Evolutionary conservation across 2,113 vertebrate species (phyloP).

Genomic region (Pelecanus crispus): DNA sequence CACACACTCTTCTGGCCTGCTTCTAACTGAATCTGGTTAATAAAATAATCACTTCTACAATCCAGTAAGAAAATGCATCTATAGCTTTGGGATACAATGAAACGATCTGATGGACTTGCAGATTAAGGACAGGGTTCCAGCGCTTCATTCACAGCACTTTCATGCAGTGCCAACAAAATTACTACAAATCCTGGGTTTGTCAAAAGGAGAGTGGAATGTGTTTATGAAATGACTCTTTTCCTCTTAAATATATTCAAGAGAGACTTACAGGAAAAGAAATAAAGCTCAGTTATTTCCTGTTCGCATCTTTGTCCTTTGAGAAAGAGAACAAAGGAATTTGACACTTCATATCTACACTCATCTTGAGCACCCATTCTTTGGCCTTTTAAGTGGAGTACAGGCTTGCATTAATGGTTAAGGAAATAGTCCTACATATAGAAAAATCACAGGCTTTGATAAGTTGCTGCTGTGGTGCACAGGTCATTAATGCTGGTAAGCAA

Average conservation of each 20-base stretch:
- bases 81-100: neutral
- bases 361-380: neutral
- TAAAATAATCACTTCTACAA: neutral
- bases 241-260: conserved; percentile 23
- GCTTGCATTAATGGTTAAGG: neutral
- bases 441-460: neutral
- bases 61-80: neutral
- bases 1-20: neutral
- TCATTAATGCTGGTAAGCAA: neutral
- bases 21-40: neutral
- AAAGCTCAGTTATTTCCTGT: conserved; percentile 38
- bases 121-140: neutral
- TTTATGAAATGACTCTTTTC: conserved; percentile 11
- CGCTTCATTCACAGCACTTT: neutral
- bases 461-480: neutral
- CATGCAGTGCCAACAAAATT: neutral
- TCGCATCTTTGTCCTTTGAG: conserved; percentile 3
- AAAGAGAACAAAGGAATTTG: neutral
- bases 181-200: neutral
- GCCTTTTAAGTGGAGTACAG: neutral
- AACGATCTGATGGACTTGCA: neutral
- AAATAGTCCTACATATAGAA: neutral
- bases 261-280: conserved; percentile 32
- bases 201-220: neutral
- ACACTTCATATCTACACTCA: neutral